A percentile compares a stretch with the other conserved stretches of the same genome.
Conservation (phyloP, 2,797 vertebrate species). For the Margarornis squamiger region DNA sequence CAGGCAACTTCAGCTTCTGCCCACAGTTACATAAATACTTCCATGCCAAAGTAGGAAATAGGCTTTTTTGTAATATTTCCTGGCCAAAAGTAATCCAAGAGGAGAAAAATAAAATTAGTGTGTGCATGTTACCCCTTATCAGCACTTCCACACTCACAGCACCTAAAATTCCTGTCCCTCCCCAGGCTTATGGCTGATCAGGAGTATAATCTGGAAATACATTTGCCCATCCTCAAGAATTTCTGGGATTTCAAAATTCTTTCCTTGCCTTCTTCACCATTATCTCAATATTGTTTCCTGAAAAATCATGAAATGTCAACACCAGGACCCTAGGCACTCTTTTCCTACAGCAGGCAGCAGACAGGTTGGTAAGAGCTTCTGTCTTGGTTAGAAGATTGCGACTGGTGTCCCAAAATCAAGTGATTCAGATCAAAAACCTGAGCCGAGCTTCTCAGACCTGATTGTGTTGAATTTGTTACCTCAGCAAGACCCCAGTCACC, state of each 20-base stretch:
- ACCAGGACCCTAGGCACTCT: neutral
- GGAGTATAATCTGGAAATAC: neutral
- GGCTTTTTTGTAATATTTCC: neutral
- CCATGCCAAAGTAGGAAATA: neutral
- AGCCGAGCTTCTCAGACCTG: neutral
- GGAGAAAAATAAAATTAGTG: neutral
- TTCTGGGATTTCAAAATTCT: neutral
- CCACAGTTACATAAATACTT: neutral
- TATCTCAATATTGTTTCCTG: neutral
- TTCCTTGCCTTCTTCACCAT: neutral
- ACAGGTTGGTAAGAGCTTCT: neutral
- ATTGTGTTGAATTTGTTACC: neutral
- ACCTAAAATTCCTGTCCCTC: neutral
- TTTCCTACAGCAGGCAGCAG: neutral
- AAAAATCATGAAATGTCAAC: neutral
- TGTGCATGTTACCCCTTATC: neutral
- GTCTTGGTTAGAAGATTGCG: neutral
- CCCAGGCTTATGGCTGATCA: neutral
- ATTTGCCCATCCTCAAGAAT: neutral
- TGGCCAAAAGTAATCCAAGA: neutral
- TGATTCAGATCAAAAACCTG: neutral
- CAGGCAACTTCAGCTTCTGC: conserved; percentile 10
- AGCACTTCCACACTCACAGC: neutral
- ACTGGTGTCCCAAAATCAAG: neutral
- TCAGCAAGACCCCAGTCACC: neutral